Evolutionary conservation across 2,113 vertebrate species (phyloP).

Genomic region (Macheiramphus alcinus): DNA sequence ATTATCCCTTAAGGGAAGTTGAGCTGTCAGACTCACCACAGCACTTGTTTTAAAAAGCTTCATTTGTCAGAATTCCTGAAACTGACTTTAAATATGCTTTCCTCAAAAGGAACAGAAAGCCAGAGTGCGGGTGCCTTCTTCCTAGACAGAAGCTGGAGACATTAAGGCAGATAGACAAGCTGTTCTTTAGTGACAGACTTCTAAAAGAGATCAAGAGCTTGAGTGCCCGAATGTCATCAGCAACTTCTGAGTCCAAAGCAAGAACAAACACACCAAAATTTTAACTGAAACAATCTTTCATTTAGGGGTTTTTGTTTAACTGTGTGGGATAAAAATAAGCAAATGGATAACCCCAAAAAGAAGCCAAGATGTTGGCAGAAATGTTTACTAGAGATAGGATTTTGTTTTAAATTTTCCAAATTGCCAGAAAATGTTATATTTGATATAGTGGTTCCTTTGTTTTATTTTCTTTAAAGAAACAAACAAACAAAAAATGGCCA

Average conservation of each 20-base stretch:
- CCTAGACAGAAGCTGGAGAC: not conserved
- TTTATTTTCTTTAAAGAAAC: not conserved
- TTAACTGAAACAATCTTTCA: not conserved
- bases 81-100: not conserved
- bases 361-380: not conserved
- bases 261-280: not conserved
- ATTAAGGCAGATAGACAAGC: not conserved
- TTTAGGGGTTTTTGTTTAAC: not conserved
- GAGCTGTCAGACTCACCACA: not conserved
- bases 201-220: not conserved
- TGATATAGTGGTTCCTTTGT: not conserved
- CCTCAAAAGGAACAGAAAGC: not conserved
- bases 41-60: not conserved
- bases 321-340: not conserved
- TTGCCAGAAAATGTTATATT: not conserved
- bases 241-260: not conserved
- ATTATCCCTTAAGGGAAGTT: not conserved
- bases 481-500: not conserved
- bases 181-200: accelerated
- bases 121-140: not conserved
- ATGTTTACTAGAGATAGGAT: not conserved
- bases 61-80: not conserved
- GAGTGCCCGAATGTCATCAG: not conserved
- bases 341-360: not conserved
- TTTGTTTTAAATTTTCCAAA: not conserved